phyloP scores from a whole-genome alignment of 2,113 vertebrate species.

The Falco punctatus region DNA sequence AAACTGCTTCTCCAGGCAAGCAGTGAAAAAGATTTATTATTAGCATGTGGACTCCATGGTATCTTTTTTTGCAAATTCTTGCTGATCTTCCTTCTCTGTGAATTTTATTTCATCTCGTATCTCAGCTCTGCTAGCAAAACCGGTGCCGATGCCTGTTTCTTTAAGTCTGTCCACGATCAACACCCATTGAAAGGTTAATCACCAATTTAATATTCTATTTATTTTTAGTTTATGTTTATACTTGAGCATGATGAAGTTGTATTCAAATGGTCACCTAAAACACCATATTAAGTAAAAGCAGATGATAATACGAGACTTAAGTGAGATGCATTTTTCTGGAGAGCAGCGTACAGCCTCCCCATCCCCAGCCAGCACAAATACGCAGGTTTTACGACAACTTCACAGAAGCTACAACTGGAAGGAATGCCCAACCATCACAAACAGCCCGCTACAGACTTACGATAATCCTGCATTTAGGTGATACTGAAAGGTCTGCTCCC shows the following conservation, averaged over 20 bases:
- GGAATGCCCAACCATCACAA: neutral
- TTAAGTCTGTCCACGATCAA: neutral
- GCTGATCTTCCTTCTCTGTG: neutral
- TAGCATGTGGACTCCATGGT: rapidly evolving
- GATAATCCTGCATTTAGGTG: neutral
- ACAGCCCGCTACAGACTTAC: neutral
- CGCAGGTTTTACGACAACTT: neutral
- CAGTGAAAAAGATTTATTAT: neutral
- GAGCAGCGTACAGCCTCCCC: neutral
- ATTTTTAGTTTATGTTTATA: neutral
- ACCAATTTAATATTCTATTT: neutral
- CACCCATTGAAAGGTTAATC: neutral
- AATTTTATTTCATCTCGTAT: neutral
- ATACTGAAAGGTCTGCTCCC: neutral
- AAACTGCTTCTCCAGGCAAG: neutral
- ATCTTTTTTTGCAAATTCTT: neutral
- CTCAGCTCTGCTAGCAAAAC: neutral
- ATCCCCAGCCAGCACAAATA: neutral
- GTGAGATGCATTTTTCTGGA: neutral
- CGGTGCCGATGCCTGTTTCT: neutral
- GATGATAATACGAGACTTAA: neutral
- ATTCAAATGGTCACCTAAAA: neutral
- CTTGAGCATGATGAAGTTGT: neutral
- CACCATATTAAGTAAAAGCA: neutral
- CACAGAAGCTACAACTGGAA: neutral